Percentiles rank a stretch among this genome's conserved stretches.
phyloP scores from a whole-genome alignment of 2,888 invertebrate genomes.

The Panopea generosa region DNA sequence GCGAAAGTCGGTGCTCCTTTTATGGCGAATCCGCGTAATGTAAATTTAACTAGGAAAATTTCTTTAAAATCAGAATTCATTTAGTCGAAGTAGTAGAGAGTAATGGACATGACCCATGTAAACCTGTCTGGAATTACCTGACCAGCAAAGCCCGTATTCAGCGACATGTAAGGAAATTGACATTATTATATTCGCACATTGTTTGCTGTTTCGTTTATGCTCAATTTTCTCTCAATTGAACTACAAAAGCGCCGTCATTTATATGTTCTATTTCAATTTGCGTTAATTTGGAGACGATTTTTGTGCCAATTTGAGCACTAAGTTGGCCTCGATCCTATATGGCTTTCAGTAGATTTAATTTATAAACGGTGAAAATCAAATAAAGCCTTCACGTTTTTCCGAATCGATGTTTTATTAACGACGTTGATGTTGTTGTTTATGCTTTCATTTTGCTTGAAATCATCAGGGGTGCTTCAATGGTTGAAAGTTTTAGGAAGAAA shows the following conservation, averaged over 20 bases:
- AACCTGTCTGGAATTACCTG: constrained; percentile 33
- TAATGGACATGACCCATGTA: constrained; percentile 41
- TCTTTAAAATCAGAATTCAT: constrained; percentile 52
- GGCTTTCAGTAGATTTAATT: constrained; percentile 75
- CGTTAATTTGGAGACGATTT: constrained; percentile 39
- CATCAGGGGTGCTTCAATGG: background rate
- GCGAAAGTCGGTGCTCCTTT: constrained; percentile 36
- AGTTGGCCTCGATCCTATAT: constrained; percentile 32
- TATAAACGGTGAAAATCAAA: constrained; percentile 73
- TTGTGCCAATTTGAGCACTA: constrained; percentile 51
- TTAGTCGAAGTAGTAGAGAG: constrained; percentile 28
- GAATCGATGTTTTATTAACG: constrained; percentile 4
- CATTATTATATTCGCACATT: constrained; percentile 11
- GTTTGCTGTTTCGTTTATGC: constrained; percentile 5
- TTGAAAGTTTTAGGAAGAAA: background rate
- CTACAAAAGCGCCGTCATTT: constrained; percentile 15
- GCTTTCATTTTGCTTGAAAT: background rate
- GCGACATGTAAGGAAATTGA: constrained; percentile 17
- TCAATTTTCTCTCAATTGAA: constrained; percentile 19
- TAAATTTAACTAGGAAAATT: constrained; percentile 52
- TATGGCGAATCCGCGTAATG: constrained; percentile 58
- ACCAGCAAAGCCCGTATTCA: background rate
- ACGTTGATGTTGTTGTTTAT: background rate
- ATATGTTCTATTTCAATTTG: constrained; percentile 39
- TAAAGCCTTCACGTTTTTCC: constrained; percentile 16